Conservation (phyloP, 2,888 invertebrate species). For the Tiphia femorata region DNA sequence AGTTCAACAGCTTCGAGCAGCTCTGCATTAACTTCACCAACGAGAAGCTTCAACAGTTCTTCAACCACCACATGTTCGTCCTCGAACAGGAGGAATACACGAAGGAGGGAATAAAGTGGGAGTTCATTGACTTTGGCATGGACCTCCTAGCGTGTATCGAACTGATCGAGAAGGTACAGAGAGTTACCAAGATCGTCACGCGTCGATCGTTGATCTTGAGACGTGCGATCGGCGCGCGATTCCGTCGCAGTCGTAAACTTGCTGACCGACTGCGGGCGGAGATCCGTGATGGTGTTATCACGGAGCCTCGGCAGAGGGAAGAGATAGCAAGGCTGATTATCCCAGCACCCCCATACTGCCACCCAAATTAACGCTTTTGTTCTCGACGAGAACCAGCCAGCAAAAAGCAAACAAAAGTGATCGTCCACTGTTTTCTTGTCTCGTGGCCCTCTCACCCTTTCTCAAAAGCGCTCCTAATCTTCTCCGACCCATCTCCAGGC, state of each 20-base stretch:
- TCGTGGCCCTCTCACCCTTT: slow-evolving; percentile 22
- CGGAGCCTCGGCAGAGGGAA: no score
- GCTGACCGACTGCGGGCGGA: no score
- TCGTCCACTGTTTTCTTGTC: slow-evolving; percentile 56
- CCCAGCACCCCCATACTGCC: background rate
- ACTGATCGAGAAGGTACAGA: slow-evolving; percentile 89
- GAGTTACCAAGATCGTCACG: slow-evolving; percentile 33
- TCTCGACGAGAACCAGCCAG: slow-evolving; percentile 5
- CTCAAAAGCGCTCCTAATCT: slow-evolving; percentile 30
- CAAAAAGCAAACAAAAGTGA: slow-evolving; percentile 39
- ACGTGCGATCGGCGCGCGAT: slow-evolving; percentile 17
- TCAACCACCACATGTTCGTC: slow-evolving; percentile 95
- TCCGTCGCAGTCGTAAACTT: no score
- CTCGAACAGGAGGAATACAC: slow-evolving; percentile 94
- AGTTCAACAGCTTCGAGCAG: slow-evolving; percentile 88
- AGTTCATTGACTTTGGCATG: slow-evolving; percentile 94
- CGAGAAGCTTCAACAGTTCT: slow-evolving; percentile 94
- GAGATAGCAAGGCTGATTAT: no score
- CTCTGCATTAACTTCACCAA: slow-evolving; percentile 95
- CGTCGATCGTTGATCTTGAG: slow-evolving; percentile 23
- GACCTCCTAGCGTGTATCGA: slow-evolving; percentile 96
- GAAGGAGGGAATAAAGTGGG: slow-evolving; percentile 91
- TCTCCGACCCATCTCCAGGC: slow-evolving; percentile 40
- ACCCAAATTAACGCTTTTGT: slow-evolving; percentile 5
- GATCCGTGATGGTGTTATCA: slow-evolving; percentile 7